Conservation (phyloP, 2,113 vertebrate species). For the Alexandromys fortis region DNA sequence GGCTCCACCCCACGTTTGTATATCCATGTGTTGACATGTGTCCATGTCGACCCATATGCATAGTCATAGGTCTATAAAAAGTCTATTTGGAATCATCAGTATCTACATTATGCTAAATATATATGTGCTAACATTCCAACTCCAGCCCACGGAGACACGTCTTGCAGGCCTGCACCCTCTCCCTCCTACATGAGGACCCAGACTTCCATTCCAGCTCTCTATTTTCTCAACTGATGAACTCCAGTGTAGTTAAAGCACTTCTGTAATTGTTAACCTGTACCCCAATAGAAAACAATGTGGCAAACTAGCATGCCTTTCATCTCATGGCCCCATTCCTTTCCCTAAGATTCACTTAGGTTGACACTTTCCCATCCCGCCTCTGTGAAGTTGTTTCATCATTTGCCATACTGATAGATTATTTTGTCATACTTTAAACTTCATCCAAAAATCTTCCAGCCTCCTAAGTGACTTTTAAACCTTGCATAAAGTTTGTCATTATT, state of each 20-base stretch:
- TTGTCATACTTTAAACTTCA: neutral
- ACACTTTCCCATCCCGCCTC: neutral
- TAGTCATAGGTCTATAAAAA: neutral
- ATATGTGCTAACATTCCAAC: neutral
- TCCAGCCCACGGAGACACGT: neutral
- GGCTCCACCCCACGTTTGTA: neutral
- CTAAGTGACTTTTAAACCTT: neutral
- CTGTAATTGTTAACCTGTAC: neutral
- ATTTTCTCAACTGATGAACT: neutral
- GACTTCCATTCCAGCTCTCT: neutral
- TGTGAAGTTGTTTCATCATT: neutral
- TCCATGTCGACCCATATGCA: neutral
- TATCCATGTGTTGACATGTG: neutral
- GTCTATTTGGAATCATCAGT: neutral
- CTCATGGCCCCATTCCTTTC: neutral
- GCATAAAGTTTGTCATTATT: neutral
- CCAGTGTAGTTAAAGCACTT: neutral
- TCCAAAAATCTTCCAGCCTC: neutral
- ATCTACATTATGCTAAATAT: neutral
- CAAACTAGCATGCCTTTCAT: neutral
- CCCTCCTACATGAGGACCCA: neutral
- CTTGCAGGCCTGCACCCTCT: neutral
- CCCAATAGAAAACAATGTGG: neutral
- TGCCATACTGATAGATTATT: neutral
- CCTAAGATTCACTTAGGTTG: neutral